Conservation (phyloP, 2,113 vertebrate species). For the Cacatua alba region DNA sequence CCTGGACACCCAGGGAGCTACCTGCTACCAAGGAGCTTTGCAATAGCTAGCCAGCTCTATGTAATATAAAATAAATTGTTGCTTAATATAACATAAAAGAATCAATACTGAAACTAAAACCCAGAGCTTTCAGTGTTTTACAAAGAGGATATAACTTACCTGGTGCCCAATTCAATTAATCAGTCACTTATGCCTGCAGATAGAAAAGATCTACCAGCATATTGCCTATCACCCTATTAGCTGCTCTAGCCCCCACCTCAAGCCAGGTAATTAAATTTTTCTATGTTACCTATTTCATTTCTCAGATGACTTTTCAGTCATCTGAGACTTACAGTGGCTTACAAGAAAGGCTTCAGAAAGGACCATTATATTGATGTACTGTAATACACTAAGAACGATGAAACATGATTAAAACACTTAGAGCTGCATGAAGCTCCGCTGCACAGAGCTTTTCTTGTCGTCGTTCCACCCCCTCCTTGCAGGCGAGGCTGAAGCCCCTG, state of each 20-base stretch:
- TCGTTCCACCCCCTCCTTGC: background rate
- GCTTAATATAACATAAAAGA: fast-evolving
- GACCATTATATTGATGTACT: background rate
- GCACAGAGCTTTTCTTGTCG: background rate
- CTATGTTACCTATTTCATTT: background rate
- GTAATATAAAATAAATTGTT: background rate
- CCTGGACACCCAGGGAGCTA: fast-evolving
- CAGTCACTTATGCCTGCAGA: fast-evolving
- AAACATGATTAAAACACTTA: background rate
- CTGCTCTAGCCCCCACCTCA: background rate
- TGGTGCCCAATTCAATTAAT: fast-evolving
- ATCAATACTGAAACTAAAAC: background rate
- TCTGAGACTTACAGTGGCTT: background rate
- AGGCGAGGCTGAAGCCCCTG: background rate
- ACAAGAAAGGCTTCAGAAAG: background rate
- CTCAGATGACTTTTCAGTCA: background rate
- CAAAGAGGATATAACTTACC: background rate
- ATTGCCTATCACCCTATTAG: background rate
- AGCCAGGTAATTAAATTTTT: background rate
- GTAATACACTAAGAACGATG: background rate
- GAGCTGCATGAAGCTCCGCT: background rate
- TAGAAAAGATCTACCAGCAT: background rate
- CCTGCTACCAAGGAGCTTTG: background rate
- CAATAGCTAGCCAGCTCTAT: background rate
- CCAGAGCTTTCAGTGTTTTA: fast-evolving